These are phyloP conservation scores for Hiodon tergisus DNA, from an alignment of 2,113 vertebrate genomes.

Conservation along the genomic window DNA sequence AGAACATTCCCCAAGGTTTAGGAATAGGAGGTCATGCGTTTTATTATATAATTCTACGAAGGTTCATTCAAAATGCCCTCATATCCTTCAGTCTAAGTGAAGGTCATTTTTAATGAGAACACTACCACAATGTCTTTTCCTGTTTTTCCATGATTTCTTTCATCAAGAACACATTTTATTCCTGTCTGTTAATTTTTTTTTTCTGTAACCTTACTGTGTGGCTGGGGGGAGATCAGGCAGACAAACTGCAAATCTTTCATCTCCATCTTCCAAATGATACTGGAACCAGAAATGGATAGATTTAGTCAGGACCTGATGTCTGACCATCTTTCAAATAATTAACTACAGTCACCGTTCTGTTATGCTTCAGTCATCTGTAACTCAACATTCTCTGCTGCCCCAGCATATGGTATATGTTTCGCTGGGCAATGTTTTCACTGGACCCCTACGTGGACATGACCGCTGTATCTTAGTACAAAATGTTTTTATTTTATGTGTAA, in stretches of 20 bases:
- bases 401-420: too few relatives aligned
- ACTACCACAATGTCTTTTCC: conserved; percentile 38
- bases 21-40: conserved; percentile 49
- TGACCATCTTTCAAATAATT: too few relatives aligned
- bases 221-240: not conserved
- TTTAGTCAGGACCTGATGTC: too few relatives aligned
- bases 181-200: conserved; percentile 10
- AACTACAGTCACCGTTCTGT: too few relatives aligned
- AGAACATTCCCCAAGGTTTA: conserved; percentile 37
- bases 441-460: too few relatives aligned
- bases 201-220: not conserved
- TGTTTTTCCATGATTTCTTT: conserved; percentile 44
- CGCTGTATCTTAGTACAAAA: too few relatives aligned
- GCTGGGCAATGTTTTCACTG: too few relatives aligned
- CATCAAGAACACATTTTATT: conserved; percentile 61
- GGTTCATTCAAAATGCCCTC: conserved; percentile 38
- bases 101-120: conserved; percentile 61
- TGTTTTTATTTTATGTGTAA: too few relatives aligned
- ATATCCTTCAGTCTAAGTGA: conserved; percentile 34
- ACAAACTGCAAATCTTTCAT: conserved; percentile 1
- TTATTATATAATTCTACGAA: conserved; percentile 44
- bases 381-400: too few relatives aligned
- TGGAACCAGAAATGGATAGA: not conserved
- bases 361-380: too few relatives aligned
- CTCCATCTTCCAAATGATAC: not conserved